Evolutionary conservation across 2,888 invertebrate species (phyloP).

Genomic region (Drosophila differens): DNA sequence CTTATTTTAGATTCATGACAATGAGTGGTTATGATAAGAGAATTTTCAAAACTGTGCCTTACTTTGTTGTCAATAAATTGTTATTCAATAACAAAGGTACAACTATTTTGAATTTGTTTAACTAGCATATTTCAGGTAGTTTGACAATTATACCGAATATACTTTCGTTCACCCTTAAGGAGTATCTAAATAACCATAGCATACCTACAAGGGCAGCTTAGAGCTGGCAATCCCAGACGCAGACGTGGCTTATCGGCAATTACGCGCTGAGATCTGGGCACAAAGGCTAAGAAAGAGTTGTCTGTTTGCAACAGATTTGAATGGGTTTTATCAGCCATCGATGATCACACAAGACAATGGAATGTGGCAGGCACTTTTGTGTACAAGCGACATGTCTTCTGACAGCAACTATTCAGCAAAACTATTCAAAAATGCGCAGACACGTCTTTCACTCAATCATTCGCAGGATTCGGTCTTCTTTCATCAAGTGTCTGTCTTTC

Average conservation of each 20-base stretch:
- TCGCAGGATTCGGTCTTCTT: slow-evolving; percentile 14
- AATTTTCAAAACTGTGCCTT: not conserved
- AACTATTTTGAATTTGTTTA: not conserved
- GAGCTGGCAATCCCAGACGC: slow-evolving; percentile 22
- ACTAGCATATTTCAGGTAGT: no score
- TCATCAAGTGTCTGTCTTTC: slow-evolving; percentile 49
- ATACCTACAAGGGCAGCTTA: slow-evolving; percentile 18
- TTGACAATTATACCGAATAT: not conserved
- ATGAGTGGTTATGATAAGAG: not conserved
- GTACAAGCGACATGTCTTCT: slow-evolving; percentile 19
- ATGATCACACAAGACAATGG: slow-evolving; percentile 39
- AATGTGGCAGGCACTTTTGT: slow-evolving; percentile 19
- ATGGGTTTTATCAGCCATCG: slow-evolving; percentile 36
- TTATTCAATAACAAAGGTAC: not conserved
- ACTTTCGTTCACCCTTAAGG: not conserved
- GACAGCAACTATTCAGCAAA: slow-evolving; percentile 13
- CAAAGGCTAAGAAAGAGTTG: slow-evolving; percentile 57
- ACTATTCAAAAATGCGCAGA: slow-evolving; percentile 44
- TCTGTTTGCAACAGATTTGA: slow-evolving; percentile 13
- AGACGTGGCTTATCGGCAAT: slow-evolving; percentile 57
- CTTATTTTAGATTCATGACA: not conserved
- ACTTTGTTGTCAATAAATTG: not conserved
- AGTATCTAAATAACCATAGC: slow-evolving; percentile 20
- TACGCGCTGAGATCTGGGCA: slow-evolving; percentile 37
- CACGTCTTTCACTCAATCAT: slow-evolving; percentile 42